Base-by-base conservation (phyloP, 2,797 vertebrate species). In the Poeciliopsis turneri region DNA sequence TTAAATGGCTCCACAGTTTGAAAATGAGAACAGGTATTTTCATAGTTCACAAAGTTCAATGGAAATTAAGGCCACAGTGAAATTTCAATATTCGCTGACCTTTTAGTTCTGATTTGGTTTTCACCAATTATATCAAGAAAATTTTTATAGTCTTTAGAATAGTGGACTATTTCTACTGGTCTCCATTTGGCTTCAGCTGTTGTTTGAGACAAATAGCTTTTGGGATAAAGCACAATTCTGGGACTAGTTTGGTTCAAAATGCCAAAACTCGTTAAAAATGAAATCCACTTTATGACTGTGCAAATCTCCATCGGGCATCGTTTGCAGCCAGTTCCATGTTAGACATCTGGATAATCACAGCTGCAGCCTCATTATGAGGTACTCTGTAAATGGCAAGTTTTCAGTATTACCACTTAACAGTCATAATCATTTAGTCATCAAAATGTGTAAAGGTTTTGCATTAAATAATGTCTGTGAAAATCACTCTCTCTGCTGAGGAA, bases 81-180 rank as follows among this genome's bases (percentile, higher is more conserved):
- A 30, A 75, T 45, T 77, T 81, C 74, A 81, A 77, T 81, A 86
- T 80, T 81, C 80, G 78, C 76, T 84, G 84, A 88, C 88, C 77
- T 88, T 91, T 90, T 9, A 82, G 41, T 61, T 87, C 43, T 78
- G 75, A 53, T 81, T 80, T 80, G 33, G 28, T 74, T 64, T 70
- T 79, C 41, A 47, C 5, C 25, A 2, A 55, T 53, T 85, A n/a
- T 57, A 69, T 76, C 18, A 75, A 28, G 45, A 41, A 71, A 75
- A 75, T 79, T 64, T 23, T 59, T 47, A 30, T 8, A 2, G n/a
- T 75, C 43, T 82, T 78, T 53, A 41, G 51, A 78, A 59, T 39
- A 16, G 20, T 46, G 23, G 57, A 68, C 7, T 43, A 74, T 75
- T 20, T 75, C 55, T 33, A 46, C 9, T 39, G 45, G 59, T 59